Percentiles rank a stretch among this genome's conserved stretches.
Evolutionary conservation across 2,113 vertebrate species (phyloP).

Genomic region (Alosa alosa): DNA sequence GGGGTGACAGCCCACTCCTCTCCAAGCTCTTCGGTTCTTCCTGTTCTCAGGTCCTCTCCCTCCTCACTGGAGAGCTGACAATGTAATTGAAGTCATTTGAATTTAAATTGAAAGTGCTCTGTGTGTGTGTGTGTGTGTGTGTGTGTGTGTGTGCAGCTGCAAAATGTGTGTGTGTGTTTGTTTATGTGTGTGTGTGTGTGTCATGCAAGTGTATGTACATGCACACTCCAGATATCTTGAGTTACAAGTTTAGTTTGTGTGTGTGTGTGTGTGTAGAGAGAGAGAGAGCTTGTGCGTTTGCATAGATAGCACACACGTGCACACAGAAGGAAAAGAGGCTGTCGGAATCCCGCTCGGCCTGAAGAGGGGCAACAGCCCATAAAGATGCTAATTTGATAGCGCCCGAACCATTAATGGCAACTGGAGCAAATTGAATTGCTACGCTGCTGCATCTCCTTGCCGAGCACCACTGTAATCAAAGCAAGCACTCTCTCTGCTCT

Average conservation of each 20-base stretch:
- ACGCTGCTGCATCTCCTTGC: not conserved
- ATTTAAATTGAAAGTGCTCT: slow-evolving; percentile 59
- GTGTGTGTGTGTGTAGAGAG: not conserved
- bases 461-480: not conserved
- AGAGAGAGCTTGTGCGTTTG: slow-evolving; percentile 7
- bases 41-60: slow-evolving; percentile 27
- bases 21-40: not conserved
- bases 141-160: not conserved
- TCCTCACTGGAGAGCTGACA: slow-evolving; percentile 51
- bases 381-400: slow-evolving; percentile 62
- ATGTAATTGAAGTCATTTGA: slow-evolving; percentile 66
- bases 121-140: not conserved
- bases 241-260: not conserved
- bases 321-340: not conserved
- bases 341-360: slow-evolving; percentile 41
- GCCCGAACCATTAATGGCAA: slow-evolving; percentile 57
- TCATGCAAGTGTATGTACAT: not conserved
- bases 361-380: slow-evolving; percentile 52
- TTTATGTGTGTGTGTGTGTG: not conserved
- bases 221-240: not conserved
- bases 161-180: not conserved
- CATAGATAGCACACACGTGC: too few species aligned
- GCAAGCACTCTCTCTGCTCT: not conserved
- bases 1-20: not conserved
- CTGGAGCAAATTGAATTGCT: slow-evolving; percentile 53